Evolutionary conservation across 2,113 vertebrate genomes (phyloP).

Genomic region (Casuarius casuarius): DNA sequence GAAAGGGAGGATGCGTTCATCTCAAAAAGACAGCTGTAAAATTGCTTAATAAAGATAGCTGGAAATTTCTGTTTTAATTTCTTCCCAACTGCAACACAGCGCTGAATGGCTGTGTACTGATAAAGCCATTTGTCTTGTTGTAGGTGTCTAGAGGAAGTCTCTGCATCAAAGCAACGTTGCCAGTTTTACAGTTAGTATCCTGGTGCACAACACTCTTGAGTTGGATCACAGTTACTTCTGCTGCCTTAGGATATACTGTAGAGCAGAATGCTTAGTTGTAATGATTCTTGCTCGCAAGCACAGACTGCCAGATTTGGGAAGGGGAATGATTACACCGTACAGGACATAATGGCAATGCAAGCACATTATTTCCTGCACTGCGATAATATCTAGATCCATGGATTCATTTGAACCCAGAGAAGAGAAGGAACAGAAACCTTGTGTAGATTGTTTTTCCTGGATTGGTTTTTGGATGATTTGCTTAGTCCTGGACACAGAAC

Average conservation of each 20-base stretch:
- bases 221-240: not conserved
- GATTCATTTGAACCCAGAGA: not conserved
- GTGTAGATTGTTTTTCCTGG: not conserved
- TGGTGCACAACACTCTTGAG: conserved; percentile 26
- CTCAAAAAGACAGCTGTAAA: conserved; percentile 47
- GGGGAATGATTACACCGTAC: not conserved
- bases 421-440: not conserved
- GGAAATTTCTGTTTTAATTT: conserved; percentile 30
- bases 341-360: not conserved
- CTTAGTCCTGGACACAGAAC: not conserved
- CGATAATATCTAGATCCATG: not conserved
- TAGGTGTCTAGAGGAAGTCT: conserved; percentile 33
- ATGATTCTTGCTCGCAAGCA: conserved; percentile 21
- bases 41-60: conserved; percentile 34
- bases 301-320: not conserved
- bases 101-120: conserved; percentile 54
- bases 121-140: conserved; percentile 58
- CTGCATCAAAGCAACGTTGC: conserved; percentile 42
- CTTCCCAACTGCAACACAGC: conserved; percentile 24
- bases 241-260: not conserved
- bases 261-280: not conserved
- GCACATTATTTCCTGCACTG: not conserved
- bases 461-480: not conserved
- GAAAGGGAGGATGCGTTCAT: conserved; percentile 31
- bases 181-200: conserved; percentile 36